Evolutionary conservation across 2,113 vertebrate species (phyloP).

Genomic region (Eidolon helvum): DNA sequence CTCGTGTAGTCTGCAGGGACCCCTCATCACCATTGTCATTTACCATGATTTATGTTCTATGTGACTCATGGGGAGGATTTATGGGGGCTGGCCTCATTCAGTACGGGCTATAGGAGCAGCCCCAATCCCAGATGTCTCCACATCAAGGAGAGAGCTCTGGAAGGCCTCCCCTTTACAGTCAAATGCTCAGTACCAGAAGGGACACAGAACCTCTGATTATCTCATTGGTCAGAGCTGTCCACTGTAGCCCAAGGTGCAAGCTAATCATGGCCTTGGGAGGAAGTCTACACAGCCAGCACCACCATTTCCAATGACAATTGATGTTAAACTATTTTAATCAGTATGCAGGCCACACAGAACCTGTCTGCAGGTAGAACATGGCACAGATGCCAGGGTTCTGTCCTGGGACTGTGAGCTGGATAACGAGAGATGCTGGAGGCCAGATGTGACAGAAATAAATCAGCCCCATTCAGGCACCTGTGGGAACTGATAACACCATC

Average conservation of each 20-base stretch:
- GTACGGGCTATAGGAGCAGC: neutral
- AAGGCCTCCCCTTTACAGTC: neutral
- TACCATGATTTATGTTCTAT: too few relatives aligned
- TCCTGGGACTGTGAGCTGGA: neutral
- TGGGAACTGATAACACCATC: neutral
- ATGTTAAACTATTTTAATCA: neutral
- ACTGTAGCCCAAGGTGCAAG: neutral
- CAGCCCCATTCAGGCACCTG: fast-evolving
- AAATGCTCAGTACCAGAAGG: neutral
- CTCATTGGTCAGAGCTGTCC: neutral
- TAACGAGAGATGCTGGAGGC: neutral
- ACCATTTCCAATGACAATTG: neutral
- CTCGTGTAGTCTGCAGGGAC: neutral
- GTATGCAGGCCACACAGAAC: neutral
- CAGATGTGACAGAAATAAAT: neutral
- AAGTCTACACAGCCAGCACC: neutral
- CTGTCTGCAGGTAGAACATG: neutral
- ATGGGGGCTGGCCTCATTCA: neutral
- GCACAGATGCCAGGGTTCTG: neutral
- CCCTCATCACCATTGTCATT: neutral
- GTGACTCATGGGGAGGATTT: neutral
- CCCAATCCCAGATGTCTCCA: neutral
- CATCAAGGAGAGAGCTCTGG: neutral
- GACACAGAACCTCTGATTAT: neutral
- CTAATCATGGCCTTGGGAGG: neutral